Evolutionary conservation across 35 echinoderm and acorn worm species (phyloP), one percentile per base, ranked within the genome.

Genomic region (Chiridota heheva): DNA sequence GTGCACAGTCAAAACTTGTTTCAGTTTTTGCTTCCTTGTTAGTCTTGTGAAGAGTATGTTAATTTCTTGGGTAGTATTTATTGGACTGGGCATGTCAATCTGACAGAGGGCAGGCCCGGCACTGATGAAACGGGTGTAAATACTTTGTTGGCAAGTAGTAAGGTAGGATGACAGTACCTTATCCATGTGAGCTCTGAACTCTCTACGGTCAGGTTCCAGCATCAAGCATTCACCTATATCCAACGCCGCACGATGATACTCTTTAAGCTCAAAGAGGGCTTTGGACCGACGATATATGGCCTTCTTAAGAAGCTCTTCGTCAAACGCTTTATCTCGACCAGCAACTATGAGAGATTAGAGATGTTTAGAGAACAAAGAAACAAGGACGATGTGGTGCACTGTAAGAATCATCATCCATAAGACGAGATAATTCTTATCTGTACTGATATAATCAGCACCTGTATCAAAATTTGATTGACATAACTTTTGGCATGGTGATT

Each of bases 281-380:
- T 81, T 77, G 56, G 92, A 85, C n/a, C 92, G 76, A 43, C 92
- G 82, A 59, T 84, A 96, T 28, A 96, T 76, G 31, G 87, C 92
- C 78, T 96, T 96, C 25, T 66, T 58, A 28, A 87, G 55, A 70
- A 87, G 44, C 25, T 58, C 47, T 33, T 73, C 58, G 68, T 72
- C 81, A 40, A 84, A 72, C n/a, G 48, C 55, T 42, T 56, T 73
- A 8, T 60, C 25, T 39, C 66, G 68, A 16, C 73, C 81, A 44
- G 81, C 81, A 12, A 45, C 81, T 84, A 24, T 34, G 29, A 40
- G 55, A 47, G 43, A 59, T 25, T 22, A 67, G 67, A 25, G 18
- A 32, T 8, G 0, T 32, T 18, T 26, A 4, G 7, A 78, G 22
- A 53, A 53, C 10, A 13, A 12, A 53, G 22, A 22, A 22, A 53